Conservation (phyloP, 2,888 invertebrate species). For the Disparrhopalites patrizii region DNA sequence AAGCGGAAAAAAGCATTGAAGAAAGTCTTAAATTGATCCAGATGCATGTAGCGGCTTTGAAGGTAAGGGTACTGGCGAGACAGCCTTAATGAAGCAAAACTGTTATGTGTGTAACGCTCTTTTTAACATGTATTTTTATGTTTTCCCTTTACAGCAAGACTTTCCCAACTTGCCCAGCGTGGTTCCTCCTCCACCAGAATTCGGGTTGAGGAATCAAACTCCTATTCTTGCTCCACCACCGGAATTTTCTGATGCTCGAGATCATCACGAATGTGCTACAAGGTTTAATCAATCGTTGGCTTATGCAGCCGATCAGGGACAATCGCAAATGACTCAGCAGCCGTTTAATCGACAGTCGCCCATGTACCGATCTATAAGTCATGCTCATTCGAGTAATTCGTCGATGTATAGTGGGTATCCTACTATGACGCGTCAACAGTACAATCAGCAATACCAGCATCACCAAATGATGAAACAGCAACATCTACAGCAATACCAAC, state of each 20-base stretch:
- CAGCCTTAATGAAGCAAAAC: constrained; percentile 23
- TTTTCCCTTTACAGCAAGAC: constrained; percentile 38
- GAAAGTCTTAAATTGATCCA: constrained; percentile 51
- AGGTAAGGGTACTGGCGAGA: constrained; percentile 49
- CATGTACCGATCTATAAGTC: constrained; percentile 48
- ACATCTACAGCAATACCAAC: constrained; percentile 33
- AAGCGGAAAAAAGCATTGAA: constrained; percentile 51
- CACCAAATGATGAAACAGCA: constrained; percentile 37
- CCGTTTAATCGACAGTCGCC: constrained; percentile 48
- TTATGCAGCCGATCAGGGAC: background rate
- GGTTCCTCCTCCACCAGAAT: constrained; percentile 61
- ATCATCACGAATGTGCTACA: constrained; percentile 46
- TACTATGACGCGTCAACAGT: constrained; percentile 47
- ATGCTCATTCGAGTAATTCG: constrained; percentile 45
- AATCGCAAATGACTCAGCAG: constrained; percentile 31
- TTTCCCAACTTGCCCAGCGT: constrained; percentile 56
- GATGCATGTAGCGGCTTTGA: constrained; percentile 51
- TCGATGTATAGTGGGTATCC: constrained; percentile 49
- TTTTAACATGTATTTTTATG: constrained; percentile 8
- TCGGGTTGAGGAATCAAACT: constrained; percentile 52
- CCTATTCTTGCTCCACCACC: constrained; percentile 76
- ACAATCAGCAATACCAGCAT: constrained; percentile 40
- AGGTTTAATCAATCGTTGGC: constrained; percentile 44
- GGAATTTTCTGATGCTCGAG: constrained; percentile 65
- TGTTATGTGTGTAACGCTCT: background rate